Base-by-base conservation (phyloP, 2,113 vertebrate species). In the Conger conger region DNA sequence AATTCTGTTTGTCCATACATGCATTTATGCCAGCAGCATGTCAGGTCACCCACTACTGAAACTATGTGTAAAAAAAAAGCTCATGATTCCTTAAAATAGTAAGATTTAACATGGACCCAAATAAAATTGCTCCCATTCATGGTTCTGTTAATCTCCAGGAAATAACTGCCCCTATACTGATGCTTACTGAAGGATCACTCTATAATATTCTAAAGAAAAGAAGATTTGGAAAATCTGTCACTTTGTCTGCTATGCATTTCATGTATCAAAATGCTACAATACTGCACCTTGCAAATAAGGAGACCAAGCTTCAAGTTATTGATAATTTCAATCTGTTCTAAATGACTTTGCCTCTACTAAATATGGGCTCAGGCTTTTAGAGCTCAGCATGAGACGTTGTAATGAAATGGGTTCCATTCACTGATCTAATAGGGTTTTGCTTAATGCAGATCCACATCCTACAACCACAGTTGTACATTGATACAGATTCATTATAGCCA, bases 361-460 rank as follows among this genome's bases (percentile, higher is more conserved):
- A 93, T 91, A 88, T 83, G 79, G 84, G 85, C 86, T 73, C 73
- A 57, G 84, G 87, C 88, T 92, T 92, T 91, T 85, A 86, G 82
- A 84, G 91, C 90, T 91, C 89, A 90, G 85, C 88, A 86, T 86
- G 86, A 84, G 87, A 77, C 84, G 87, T 84, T 84, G 85, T 90
- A 93, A 94, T 93, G 89, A 93, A 94, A 93, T 91, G 86, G 92
- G 90, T 86, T 88, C 88, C 90, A 86, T 90, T 42, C 87, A 94
- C 93, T 89, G 92, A 94, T 94, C 88, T 87, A 81, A 83, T 87
- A 81, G 86, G 83, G 86, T 76, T 45, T 79, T 76, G 63, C 76
- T 86, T 87, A 82, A 89, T 83, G 84, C 84, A 85, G 87, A 88
- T 81, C 86, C 80, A 83, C 86, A 85, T 85, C 82, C 68, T 54